Percentiles rank a stretch among this genome's conserved stretches.
Conservation (phyloP, 2,888 invertebrate genomes). For the Ceraclea dissimilis region DNA sequence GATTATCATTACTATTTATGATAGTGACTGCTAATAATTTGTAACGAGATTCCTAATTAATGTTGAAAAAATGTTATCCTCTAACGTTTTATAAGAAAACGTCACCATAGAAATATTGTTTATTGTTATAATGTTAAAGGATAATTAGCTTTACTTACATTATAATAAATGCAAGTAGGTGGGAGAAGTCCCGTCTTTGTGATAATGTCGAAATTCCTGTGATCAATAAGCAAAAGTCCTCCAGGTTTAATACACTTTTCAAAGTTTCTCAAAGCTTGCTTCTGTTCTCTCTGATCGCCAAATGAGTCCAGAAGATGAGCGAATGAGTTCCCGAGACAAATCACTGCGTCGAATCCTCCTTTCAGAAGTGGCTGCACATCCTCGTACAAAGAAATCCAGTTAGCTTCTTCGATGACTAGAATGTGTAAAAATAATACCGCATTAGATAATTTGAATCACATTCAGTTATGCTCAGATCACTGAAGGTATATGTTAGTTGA, state of each 20-base stretch:
- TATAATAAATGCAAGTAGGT: constrained; percentile 80
- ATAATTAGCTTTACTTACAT: constrained; percentile 58
- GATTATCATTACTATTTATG: neutral
- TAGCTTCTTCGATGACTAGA: constrained; percentile 84
- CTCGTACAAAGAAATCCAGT: constrained; percentile 74
- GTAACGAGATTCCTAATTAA: no score
- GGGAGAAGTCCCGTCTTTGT: constrained; percentile 70
- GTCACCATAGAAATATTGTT: no score
- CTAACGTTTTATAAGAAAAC: no score
- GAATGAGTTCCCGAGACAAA: constrained; percentile 86
- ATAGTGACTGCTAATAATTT: no score
- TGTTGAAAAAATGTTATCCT: no score
- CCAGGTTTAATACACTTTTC: constrained; percentile 77
- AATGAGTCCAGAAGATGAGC: constrained; percentile 77
- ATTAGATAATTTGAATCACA: neutral
- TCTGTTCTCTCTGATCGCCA: constrained; percentile 74
- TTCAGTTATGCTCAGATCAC: neutral
- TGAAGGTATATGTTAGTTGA: neutral
- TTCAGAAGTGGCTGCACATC: constrained; percentile 55
- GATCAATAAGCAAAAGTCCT: constrained; percentile 78
- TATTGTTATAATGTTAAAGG: no score
- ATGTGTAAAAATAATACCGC: neutral
- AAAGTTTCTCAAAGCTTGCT: constrained; percentile 71
- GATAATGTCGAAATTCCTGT: constrained; percentile 82
- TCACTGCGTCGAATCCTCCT: constrained; percentile 76